Percentiles rank a stretch among this genome's conserved stretches.
Conservation (phyloP, 2,888 invertebrate genomes). For the Agrochola litura region DNA sequence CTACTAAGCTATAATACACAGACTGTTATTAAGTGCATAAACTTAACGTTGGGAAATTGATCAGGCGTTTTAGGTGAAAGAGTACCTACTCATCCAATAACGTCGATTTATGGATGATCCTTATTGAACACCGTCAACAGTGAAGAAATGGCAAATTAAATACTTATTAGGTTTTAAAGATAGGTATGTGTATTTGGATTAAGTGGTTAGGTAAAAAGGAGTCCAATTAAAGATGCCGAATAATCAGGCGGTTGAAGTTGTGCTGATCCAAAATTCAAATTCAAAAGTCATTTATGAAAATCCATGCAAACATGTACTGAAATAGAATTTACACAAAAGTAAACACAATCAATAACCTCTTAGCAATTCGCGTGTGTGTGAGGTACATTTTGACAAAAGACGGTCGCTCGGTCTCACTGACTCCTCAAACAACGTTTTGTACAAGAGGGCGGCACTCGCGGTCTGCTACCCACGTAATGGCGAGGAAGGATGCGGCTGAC, state of each 20-base stretch:
- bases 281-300: too few relatives aligned
- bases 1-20: constrained; percentile 15
- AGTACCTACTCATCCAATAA: background rate
- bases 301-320: background rate
- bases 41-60: constrained; percentile 18
- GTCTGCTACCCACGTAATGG: constrained; percentile 73
- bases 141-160: background rate
- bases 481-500: constrained; percentile 80
- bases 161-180: background rate
- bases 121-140: background rate
- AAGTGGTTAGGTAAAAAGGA: background rate
- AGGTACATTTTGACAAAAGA: constrained; percentile 5
- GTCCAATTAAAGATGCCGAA: background rate
- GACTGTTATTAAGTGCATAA: constrained; percentile 30
- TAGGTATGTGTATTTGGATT: background rate
- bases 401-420: background rate
- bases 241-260: constrained; percentile 3
- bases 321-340: background rate
- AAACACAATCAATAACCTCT: background rate
- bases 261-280: too few relatives aligned
- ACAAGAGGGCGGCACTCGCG: constrained; percentile 71
- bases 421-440: background rate
- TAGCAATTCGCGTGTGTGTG: background rate
- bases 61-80: constrained; percentile 13
- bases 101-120: background rate